Evolutionary conservation across 1,140 invertebrate species (phyloP), one percentile per base, ranked within the genome.

Genomic region (Ceratosolen solmsi): DNA sequence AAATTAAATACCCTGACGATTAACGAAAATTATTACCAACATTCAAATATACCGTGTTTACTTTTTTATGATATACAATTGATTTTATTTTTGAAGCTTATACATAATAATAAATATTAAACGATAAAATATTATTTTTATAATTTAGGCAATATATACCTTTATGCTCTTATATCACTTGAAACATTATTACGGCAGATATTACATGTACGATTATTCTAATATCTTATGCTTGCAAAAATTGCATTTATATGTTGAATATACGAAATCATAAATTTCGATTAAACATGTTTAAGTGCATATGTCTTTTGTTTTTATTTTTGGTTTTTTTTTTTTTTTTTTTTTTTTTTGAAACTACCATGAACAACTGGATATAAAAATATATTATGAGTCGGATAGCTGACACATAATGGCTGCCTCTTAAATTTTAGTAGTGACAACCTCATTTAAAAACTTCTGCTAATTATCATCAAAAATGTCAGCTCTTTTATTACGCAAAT

Each of bases 381-480:
- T 33, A 63, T 27, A 63, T 63, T 3, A 27, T 63, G 30, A 63
- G 60, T 7, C 15, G 60, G 13, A 33, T 63, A 63, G 30, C 30
- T 63, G 30, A 63, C 27, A 63, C n/a, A 60, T 11, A 60, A 33
- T 13, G 30, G 15, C 9, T 15, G 60, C 15, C 60, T 60, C 27
- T 63, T 63, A 63, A 63, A 63, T 63, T 63, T 63, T 63, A 30
- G 5, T 15, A 63, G 60, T 63, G 60, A 63, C 60, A 63, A 36
- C 0, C 60, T 33, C 60, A 36, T 63, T 63, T 63, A 33, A 63
- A 63, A 33, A 33, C 30, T 33, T 4, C 11, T 30, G 60, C 30
- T 63, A 33, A 27, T 63, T 63, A 63, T 63, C 60, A 2, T 63
- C 33, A 63, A 63, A 63, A 63, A 33, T 63, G 60, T 63, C 60